Base-by-base conservation (phyloP, 2,888 invertebrate species). In the Ctenicera cuprea region DNA sequence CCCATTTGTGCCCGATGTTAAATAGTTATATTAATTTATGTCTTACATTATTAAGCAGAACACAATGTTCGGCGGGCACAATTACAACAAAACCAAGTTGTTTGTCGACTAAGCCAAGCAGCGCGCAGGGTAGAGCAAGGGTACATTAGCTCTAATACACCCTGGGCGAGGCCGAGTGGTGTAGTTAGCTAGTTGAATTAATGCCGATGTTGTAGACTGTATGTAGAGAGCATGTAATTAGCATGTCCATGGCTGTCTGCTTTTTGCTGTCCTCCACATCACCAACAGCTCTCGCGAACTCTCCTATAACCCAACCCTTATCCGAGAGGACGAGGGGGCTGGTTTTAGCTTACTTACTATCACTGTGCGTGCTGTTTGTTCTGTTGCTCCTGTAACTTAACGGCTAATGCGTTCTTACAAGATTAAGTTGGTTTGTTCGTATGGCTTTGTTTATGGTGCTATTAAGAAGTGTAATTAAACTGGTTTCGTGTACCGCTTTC, bases 191-290 rank as follows among this genome's bases (percentile, higher is more conserved):
- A 85, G 85, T 86, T 85, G 86, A 86, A 86, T 86, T 86, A 87
- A 86, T 86, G 85, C 85, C 84, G 82, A 85, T 85, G 85, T 85
- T 86, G 86, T 86, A 86, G 86, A 85, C 85, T 85, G 85, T 86
- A 86, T 86, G 86, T 86, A 86, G 86, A 86, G 86, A 85, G 86
- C 85, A 82, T 87, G 87, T 87, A 87, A 87, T 87, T 87, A 87
- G 85, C 87, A 86, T 87, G 87, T 87, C 86, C 85, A 84, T 86
- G 85, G 83, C 85, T 86, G 86, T 85, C 85, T 84, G 85, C 84
- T 87, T 87, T 87, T 86, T 87, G 86, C 84, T 83, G 83, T 79
- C 82, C 80, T 79, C 76, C 73, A 79, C 83, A 82, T 83, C 83
- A 81, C 79, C 80, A 80, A 79, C 82, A 82, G 80, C 82, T 79